These are phyloP conservation scores for Rhinogobius similis DNA, from an alignment of 2,113 vertebrate genomes.

Conservation along the genomic window DNA sequence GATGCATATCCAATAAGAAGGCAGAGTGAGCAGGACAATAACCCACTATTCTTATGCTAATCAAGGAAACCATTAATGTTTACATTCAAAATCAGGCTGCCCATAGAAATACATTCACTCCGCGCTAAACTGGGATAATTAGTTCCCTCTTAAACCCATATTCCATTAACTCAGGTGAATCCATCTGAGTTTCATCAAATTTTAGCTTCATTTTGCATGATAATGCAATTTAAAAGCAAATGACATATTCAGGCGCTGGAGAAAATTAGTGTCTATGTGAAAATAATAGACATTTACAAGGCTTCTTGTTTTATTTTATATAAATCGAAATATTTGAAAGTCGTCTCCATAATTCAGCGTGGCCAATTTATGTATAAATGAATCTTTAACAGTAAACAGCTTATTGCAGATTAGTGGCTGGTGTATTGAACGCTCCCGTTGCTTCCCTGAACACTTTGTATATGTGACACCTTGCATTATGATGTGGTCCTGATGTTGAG, in stretches of 20 bases:
- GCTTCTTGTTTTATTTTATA: slow-evolving; percentile 52
- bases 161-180: slow-evolving; percentile 84
- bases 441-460: slow-evolving; percentile 40
- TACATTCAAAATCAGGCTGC: slow-evolving; percentile 78
- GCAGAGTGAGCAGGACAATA: slow-evolving; percentile 75
- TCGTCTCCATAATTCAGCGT: slow-evolving; percentile 51
- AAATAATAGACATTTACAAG: slow-evolving; percentile 55
- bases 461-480: slow-evolving; percentile 41
- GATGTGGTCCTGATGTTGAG: slow-evolving; percentile 24
- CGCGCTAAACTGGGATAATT: slow-evolving; percentile 78
- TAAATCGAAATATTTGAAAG: slow-evolving; percentile 64
- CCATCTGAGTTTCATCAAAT: slow-evolving; percentile 79
- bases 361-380: slow-evolving; percentile 61
- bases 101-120: slow-evolving; percentile 76
- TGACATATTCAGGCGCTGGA: slow-evolving; percentile 69
- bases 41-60: slow-evolving; percentile 82
- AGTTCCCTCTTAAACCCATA: slow-evolving; percentile 82
- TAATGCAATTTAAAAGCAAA: slow-evolving; percentile 82
- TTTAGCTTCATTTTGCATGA: slow-evolving; percentile 77
- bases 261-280: slow-evolving; percentile 54
- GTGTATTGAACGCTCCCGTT: slow-evolving; percentile 45
- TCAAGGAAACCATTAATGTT: slow-evolving; percentile 83
- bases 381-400: slow-evolving; percentile 61
- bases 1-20: slow-evolving; percentile 78
- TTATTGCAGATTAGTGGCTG: slow-evolving; percentile 66